Conservation (phyloP, 2,888 invertebrate genomes). For the Palloptera scutellata region DNA sequence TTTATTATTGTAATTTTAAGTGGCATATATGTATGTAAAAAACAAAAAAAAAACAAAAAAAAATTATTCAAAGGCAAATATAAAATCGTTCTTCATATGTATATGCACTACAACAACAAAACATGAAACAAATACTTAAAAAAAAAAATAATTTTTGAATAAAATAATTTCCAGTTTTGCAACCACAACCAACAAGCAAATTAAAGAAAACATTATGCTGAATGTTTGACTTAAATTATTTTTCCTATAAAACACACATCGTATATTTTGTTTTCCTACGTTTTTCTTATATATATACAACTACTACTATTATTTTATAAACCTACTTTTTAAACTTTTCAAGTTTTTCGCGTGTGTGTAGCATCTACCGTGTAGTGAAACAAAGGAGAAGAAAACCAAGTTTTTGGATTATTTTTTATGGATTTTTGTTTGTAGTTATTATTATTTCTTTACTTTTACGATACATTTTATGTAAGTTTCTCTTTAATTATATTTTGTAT, state of each 20-base stretch:
- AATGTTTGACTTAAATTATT: slow-evolving; percentile 23
- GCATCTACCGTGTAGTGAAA: too few relatives aligned
- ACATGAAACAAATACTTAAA: slow-evolving; percentile 16
- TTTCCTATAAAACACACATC: slow-evolving; percentile 7
- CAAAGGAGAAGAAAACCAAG: too few relatives aligned
- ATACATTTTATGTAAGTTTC: neutral
- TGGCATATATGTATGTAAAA: slow-evolving; percentile 47
- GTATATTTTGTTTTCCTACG: slow-evolving; percentile 18
- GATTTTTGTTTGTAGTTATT: neutral
- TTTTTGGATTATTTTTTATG: neutral
- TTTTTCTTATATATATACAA: slow-evolving; percentile 18
- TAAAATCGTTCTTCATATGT: slow-evolving; percentile 32
- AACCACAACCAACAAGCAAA: slow-evolving; percentile 11
- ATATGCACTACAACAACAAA: slow-evolving; percentile 30
- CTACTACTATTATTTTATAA: slow-evolving; percentile 9
- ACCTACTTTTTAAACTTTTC: neutral
- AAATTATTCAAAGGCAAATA: slow-evolving; percentile 21
- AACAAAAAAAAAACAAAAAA: slow-evolving; percentile 35
- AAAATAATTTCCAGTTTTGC: slow-evolving; percentile 16
- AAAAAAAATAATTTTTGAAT: too few relatives aligned
- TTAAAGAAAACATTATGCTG: slow-evolving; percentile 10
- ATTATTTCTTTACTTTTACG: neutral
- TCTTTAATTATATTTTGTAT: slow-evolving; percentile 4
- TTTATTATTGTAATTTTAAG: slow-evolving; percentile 63
- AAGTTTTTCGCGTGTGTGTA: neutral